Evolutionary conservation across 2,888 invertebrate genomes (phyloP), one percentile per base, ranked within the genome.

Genomic region (Cyclophora albipunctata): DNA sequence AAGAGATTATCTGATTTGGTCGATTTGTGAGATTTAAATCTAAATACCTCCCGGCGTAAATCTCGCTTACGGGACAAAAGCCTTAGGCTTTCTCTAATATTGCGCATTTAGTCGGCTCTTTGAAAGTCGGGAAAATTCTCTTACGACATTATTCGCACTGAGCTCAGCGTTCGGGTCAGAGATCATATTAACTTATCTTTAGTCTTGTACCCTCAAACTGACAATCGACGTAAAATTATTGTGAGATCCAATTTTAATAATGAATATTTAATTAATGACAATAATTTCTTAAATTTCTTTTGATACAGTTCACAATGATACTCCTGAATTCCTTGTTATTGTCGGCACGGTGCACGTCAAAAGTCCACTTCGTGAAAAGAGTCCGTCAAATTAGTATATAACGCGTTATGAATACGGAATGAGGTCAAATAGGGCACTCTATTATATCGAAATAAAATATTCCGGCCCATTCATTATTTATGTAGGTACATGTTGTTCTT

Each of bases 381-480:
- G 76, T 76, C 73, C 81, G 79, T 84, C 83, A 83, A 86, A 88
- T 87, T 84, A 83, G 86, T 85, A 87, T 71, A 84, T 85, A 85
- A 75, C 84, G 71, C 78, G 79, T 65, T 75, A 75, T 84, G 88
- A 84, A 88, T 88, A 86, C 81, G 58, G 60, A 87, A 87, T 86
- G 85, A 87, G 87, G 85, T 84, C 82, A 83, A 82, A 81, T 80
- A 78, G 82, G 83, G 84, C 82, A 83, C 80, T 82, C 80, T 73
- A 81, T 83, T 85, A 83, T 85, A 78, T 78, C 71, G 75, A 81
- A 86, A 87, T 84, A 85, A 87, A 86, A 85, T 87, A 88, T 87
- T 86, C 86, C 72, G 75, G 71, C 73, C 83, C 83, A 85, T 88
- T 85, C 84, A 84, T 78, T 78, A 77, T 74, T 63, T 69, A 70